Percentiles rank a stretch among this genome's conserved stretches.
Evolutionary conservation across 2,888 invertebrate genomes (phyloP).

Genomic region (Drosophila neonasuta): DNA sequence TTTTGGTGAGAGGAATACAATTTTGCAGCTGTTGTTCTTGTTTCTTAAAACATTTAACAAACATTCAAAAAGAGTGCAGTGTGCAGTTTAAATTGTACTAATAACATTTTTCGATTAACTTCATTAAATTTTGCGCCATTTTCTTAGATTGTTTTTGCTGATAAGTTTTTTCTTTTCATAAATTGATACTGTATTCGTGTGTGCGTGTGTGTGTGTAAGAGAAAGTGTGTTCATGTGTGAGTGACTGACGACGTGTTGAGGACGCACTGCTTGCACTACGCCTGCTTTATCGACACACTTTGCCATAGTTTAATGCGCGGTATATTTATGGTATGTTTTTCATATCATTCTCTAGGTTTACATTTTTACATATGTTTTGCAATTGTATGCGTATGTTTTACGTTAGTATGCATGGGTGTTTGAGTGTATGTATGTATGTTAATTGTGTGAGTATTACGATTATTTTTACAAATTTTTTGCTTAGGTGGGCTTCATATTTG

Average conservation of each 20-base stretch:
- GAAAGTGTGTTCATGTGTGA: neutral
- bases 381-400: constrained; percentile 15
- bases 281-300: constrained; percentile 34
- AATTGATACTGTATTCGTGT: constrained; percentile 19
- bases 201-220: constrained; percentile 7
- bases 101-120: constrained; percentile 54
- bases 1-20: constrained; percentile 67
- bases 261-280: constrained; percentile 23
- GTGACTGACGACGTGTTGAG: constrained; percentile 24
- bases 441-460: constrained; percentile 51
- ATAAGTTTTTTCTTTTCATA: constrained; percentile 32
- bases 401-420: constrained; percentile 23
- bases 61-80: constrained; percentile 77
- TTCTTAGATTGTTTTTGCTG: constrained; percentile 38
- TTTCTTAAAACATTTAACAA: constrained; percentile 71
- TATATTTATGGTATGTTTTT: constrained; percentile 26
- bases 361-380: constrained; percentile 49
- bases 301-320: constrained; percentile 10
- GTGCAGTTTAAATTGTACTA: constrained; percentile 79
- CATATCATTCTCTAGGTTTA: constrained; percentile 36
- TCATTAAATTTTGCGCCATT: constrained; percentile 39
- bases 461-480: constrained; percentile 74
- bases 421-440: neutral
- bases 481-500: constrained; percentile 77
- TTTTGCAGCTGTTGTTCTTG: constrained; percentile 68